Evolutionary conservation across 2,888 invertebrate genomes (phyloP).

Genomic region (Chesias legatella): DNA sequence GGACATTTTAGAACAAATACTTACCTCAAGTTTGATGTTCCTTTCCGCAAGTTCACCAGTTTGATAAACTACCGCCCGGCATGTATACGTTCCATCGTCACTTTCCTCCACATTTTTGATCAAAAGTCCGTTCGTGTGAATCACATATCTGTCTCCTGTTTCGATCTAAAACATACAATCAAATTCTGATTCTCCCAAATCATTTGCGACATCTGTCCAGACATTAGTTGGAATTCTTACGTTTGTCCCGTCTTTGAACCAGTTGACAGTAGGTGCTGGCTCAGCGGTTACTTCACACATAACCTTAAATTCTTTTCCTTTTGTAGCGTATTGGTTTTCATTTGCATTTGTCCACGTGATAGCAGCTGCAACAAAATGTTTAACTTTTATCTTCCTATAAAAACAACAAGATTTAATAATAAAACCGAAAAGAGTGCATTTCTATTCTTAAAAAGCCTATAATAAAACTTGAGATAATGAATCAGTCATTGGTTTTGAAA

Average conservation of each 20-base stretch:
- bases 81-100: constrained; percentile 93
- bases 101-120: constrained; percentile 89
- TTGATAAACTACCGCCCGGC: constrained; percentile 90
- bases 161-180: constrained; percentile 68
- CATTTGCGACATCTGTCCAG: neutral
- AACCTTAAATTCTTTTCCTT: constrained; percentile 87
- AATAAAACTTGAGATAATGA: neutral
- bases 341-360: constrained; percentile 94
- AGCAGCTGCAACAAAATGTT: constrained; percentile 81
- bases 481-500: neutral
- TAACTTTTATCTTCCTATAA: too few species aligned
- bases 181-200: neutral
- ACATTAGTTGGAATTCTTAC: constrained; percentile 54
- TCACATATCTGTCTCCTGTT: constrained; percentile 86
- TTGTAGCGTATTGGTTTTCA: constrained; percentile 88
- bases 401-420: too few species aligned
- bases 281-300: constrained; percentile 92
- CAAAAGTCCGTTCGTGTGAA: constrained; percentile 86
- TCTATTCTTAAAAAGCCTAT: too few species aligned
- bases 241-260: constrained; percentile 88
- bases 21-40: constrained; percentile 89
- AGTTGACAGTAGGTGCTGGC: constrained; percentile 91
- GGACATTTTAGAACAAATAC: constrained; percentile 4
- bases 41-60: constrained; percentile 90
- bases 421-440: too few species aligned